Conservation (phyloP, 23 tunicate genomes). For the Trididemnum clinides region DNA sequence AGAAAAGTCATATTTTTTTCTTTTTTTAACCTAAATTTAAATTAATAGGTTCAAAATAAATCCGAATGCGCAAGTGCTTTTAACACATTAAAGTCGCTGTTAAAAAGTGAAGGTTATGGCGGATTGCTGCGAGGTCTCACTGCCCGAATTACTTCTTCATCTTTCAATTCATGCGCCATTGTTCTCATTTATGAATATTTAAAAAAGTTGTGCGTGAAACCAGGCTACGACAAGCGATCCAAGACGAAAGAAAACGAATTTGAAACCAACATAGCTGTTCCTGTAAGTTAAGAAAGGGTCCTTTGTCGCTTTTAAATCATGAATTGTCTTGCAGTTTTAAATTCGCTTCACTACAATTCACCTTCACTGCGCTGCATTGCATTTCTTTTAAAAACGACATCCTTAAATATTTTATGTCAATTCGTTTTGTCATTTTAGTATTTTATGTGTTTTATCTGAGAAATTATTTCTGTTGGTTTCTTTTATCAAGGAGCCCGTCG, state of each 20-base stretch:
- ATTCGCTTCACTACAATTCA: no score
- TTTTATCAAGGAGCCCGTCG: no score
- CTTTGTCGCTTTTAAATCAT: no score
- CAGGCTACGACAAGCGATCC: not conserved
- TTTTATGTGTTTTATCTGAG: no score
- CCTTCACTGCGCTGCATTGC: no score
- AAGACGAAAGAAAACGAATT: not conserved
- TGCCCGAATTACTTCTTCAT: conserved; percentile 73
- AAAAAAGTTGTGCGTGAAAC: conserved; percentile 76
- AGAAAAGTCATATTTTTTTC: not conserved
- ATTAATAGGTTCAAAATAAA: conserved; percentile 44
- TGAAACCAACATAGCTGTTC: conserved; percentile 15
- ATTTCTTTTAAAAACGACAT: no score
- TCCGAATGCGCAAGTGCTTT: conserved; percentile 34
- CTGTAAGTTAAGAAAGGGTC: conserved; percentile 6
- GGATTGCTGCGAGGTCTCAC: conserved; percentile 72
- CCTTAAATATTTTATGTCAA: no score
- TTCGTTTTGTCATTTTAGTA: no score
- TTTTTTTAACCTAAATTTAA: not conserved
- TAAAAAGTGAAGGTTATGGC: conserved; percentile 63
- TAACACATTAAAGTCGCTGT: conserved; percentile 44
- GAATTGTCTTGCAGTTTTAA: no score
- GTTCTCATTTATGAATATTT: conserved; percentile 87
- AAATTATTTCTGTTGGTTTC: no score
- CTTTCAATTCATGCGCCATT: conserved; percentile 63